Percentiles rank a stretch among this genome's conserved stretches.
Evolutionary conservation across 2,888 invertebrate species (phyloP).

Genomic region (Lasioglossum malachurum): DNA sequence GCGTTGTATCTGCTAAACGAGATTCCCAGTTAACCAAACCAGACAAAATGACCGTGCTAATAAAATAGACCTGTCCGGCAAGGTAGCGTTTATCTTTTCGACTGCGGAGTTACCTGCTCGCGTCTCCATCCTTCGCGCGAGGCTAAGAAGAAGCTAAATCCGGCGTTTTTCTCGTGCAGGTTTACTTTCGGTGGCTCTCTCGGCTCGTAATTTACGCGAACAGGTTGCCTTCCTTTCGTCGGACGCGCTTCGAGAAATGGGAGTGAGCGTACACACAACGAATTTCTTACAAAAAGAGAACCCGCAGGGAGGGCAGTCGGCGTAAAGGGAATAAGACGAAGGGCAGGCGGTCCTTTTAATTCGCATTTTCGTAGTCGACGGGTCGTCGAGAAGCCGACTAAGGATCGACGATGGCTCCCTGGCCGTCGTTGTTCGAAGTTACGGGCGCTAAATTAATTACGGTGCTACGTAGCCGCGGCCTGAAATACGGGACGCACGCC

Average conservation of each 20-base stretch:
- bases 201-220: constrained; percentile 32
- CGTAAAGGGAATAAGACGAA: background rate
- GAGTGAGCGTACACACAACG: background rate
- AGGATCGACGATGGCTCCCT: constrained; percentile 20
- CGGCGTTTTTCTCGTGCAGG: constrained; percentile 48
- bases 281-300: constrained; percentile 24
- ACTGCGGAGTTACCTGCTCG: constrained; percentile 52
- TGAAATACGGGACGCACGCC: constrained; percentile 51
- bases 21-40: constrained; percentile 41
- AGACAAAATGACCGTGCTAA: constrained; percentile 70
- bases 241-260: background rate
- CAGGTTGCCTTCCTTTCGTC: constrained; percentile 3
- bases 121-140: constrained; percentile 44
- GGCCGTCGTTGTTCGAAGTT: constrained; percentile 37
- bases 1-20: constrained; percentile 49
- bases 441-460: constrained; percentile 54
- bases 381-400: constrained; percentile 27
- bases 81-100: constrained; percentile 63
- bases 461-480: constrained; percentile 25
- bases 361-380: constrained; percentile 32
- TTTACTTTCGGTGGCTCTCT: constrained; percentile 34
- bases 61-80: constrained; percentile 68
- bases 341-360: constrained; percentile 23
- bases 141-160: constrained; percentile 57
- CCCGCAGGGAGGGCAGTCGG: background rate